A percentile compares a stretch with the other conserved stretches of the same genome.
These are phyloP conservation scores for Mustela nigripes DNA, from an alignment of 2,113 vertebrate species.

Conservation along the genomic window DNA sequence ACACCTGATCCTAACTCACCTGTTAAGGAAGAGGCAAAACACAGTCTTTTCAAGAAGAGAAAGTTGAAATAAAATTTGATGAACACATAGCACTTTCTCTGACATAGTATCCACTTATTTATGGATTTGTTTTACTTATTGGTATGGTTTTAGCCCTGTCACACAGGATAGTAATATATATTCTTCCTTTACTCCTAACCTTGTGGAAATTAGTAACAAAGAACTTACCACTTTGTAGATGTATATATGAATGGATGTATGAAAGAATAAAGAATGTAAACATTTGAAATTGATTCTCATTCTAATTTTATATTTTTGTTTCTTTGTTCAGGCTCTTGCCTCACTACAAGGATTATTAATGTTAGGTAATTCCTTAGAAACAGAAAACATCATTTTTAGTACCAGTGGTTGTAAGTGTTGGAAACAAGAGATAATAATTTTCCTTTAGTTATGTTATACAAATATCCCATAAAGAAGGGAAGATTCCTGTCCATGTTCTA, in stretches of 20 bases:
- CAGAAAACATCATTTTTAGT: slow-evolving; percentile 2
- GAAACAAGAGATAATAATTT: slow-evolving; percentile 20
- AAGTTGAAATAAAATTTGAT: slow-evolving; percentile 26
- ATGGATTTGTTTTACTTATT: neutral
- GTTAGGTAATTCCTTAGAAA: neutral
- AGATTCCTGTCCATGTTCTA: neutral
- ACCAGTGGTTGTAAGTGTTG: neutral
- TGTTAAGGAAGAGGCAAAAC: neutral
- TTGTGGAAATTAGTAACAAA: neutral
- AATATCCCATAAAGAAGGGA: neutral
- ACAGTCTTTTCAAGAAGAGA: neutral
- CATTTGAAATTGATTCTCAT: neutral
- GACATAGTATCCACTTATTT: neutral
- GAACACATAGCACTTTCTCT: slow-evolving; percentile 10
- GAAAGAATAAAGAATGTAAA: neutral
- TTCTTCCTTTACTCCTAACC: neutral
- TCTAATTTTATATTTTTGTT: neutral
- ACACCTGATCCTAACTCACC: neutral
- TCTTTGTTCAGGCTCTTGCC: neutral
- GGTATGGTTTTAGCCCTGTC: neutral
- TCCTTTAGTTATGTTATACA: slow-evolving; percentile 7
- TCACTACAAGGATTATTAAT: neutral
- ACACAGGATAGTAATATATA: neutral
- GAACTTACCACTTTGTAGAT: neutral
- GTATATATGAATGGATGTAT: neutral